These are phyloP conservation scores for Hydrophis major DNA, from an alignment of 2,797 vertebrate genomes.

Conservation along the genomic window DNA sequence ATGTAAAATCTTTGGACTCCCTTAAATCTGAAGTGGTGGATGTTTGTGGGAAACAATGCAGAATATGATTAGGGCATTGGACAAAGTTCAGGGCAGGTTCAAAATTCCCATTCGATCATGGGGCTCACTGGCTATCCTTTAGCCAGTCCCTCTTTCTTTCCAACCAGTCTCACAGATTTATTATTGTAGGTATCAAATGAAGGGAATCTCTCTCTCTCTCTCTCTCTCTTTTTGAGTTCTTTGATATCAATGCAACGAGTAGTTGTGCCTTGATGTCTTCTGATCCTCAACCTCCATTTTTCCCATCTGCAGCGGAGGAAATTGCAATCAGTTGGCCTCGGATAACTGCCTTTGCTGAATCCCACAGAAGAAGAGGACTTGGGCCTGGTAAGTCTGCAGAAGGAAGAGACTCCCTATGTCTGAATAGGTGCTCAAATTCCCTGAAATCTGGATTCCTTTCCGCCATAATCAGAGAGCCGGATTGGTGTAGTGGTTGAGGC, in stretches of 20 bases:
- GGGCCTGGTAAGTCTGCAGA: conserved; percentile 10
- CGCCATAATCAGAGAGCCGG: not conserved
- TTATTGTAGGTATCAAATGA: not conserved
- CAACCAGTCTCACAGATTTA: not conserved
- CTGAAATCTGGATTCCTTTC: not conserved
- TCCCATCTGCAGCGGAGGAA: conserved; percentile 25
- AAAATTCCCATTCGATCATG: not conserved
- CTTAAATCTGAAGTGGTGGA: not conserved
- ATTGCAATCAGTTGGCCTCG: conserved; percentile 46
- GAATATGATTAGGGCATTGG: not conserved
- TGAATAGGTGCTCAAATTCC: not conserved
- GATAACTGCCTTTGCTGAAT: conserved; percentile 39
- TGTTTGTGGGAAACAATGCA: not conserved
- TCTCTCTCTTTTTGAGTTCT: not conserved
- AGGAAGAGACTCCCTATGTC: not conserved
- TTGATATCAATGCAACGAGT: not conserved
- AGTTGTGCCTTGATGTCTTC: not conserved
- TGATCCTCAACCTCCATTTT: not conserved
- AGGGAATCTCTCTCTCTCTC: not conserved
- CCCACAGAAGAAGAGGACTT: conserved; percentile 28
- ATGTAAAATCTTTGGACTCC: not conserved
- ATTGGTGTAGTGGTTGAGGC: not conserved
- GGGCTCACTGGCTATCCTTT: not conserved
- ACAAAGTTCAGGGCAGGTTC: not conserved
- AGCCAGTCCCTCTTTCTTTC: not conserved